Base-by-base conservation (phyloP, 92 coral and sea anemone genomes). In the Siderastrea radians region DNA sequence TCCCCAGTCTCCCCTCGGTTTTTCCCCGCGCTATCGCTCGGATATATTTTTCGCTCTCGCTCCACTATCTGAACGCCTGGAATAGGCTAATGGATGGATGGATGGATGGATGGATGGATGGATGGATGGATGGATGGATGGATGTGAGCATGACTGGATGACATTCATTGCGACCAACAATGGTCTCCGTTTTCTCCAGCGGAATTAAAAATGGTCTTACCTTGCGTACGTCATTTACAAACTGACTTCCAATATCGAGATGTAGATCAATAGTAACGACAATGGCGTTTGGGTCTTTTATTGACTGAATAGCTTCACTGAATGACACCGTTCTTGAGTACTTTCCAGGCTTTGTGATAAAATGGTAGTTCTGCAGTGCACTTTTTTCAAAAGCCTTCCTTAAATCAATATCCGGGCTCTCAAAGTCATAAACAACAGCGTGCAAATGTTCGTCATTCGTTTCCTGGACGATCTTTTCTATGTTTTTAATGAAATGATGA, bases 171-270 rank as follows among this genome's bases (percentile, higher is more conserved):
- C 38, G 38, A 26, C 38, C 38, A 26, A 26, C 38, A 26, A 26
- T 26, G 38, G 38, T 0, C 38, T 26, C 38, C 38, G 38, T 26
- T 26, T 26, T 26, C 38, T 26, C 38, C 38, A 26, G 38, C 38
- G 38, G 38, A 26, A 26, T 26, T 26, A 26, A 26, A 26, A 26
- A 26, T 26, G 0, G 38, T 26, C 82, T 74, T 90, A 94, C 98
- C 94, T 94, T 94, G 50, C 98, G 87, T 71, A 92, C 79, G 58
- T 90, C 95, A 52, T 86, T 91, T 17, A 94, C 67, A 43, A 94
- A 49, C 66, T 90, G 74, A 61, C 85, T 83, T 8, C 94, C 92
- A 8, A 94, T 72, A 64, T 94, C 98, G 6, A 94, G 86, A 45
- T 94, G 98, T 43, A 94, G 60, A 51, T 94, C 98, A 73, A 92